Base-by-base conservation (phyloP, 2,888 invertebrate genomes). In the Sarcophaga subvicina region DNA sequence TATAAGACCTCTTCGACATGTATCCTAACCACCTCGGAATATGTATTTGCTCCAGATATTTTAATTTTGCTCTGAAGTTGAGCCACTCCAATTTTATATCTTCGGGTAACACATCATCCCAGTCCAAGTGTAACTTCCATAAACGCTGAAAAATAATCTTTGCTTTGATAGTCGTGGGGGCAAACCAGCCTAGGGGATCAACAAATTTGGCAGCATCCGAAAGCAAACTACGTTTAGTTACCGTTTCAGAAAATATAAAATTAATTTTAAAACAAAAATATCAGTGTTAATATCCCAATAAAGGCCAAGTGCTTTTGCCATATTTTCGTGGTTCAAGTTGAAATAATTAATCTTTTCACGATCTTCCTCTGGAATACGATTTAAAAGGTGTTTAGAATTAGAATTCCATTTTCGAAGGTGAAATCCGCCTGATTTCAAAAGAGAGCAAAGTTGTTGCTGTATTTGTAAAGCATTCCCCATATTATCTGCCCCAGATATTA, bases 101-200 rank as follows among this genome's bases (percentile, higher is more conserved):
- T 47, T 54, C 14, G 22, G 85, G 83, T 25, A 85, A 77, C 2
- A 22, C 49, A n/a, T 83, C 82, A 37, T 88, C 69, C 86, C 87
- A 88, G 63, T 86, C 76, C 11, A 83, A 45, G 11, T 82, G 59
- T 11, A 76, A n/a, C 62, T 78, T 77, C 86, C 85, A 86, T 2
- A 88, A 69, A 11, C 85, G 47, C 37, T 89, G 87, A 66, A 88
- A 83, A 27, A 88, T 59, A n/a, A 88, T 81, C 81, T 88, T 88
- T 12, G 86, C 83, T 8, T 66, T 69, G n/a, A 88, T 87, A 11
- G 85, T 83, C 20, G 78, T 84, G 11, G 88, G 84, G 2, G 80
- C 37, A 20, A 88, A 60, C 88, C 83, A 87, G 1, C 87, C 88
- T 59, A 88, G 59, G 14, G 87, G 86, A 81, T 89, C 86, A 66